Evolutionary conservation across 2,888 invertebrate species (phyloP).

Genomic region (Tortrix viridana): DNA sequence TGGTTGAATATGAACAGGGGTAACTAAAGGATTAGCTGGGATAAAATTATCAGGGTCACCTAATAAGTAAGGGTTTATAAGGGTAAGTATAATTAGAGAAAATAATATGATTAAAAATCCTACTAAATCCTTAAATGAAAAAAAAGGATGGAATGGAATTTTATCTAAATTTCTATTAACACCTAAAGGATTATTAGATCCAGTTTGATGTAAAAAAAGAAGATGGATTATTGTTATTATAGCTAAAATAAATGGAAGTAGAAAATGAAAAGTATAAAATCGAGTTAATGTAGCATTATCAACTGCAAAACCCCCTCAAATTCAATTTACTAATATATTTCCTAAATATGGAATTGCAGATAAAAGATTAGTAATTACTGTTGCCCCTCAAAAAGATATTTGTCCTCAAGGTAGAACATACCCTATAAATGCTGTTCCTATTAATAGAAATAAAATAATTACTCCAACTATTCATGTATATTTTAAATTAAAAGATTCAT

Average conservation of each 20-base stretch:
- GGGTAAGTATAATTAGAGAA: slow-evolving; percentile 77
- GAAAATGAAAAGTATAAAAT: slow-evolving; percentile 90
- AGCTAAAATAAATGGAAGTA: slow-evolving; percentile 87
- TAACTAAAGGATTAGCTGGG: slow-evolving; percentile 87
- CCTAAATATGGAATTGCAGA: slow-evolving; percentile 90
- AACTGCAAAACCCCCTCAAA: slow-evolving; percentile 91
- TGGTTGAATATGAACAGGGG: slow-evolving; percentile 91
- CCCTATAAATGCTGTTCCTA: slow-evolving; percentile 90
- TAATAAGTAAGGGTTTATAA: slow-evolving; percentile 84
- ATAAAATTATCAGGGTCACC: slow-evolving; percentile 90
- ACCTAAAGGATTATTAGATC: slow-evolving; percentile 88
- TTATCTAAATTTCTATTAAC: slow-evolving; percentile 87
- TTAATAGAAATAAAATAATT: slow-evolving; percentile 86
- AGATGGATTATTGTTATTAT: slow-evolving; percentile 86
- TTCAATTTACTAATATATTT: slow-evolving; percentile 85
- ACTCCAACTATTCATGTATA: slow-evolving; percentile 87
- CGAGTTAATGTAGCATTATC: slow-evolving; percentile 90
- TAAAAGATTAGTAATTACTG: slow-evolving; percentile 90
- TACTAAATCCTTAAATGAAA: slow-evolving; percentile 85
- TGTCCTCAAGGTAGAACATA: slow-evolving; percentile 92
- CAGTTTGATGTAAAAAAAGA: slow-evolving; percentile 87
- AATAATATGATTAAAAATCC: slow-evolving; percentile 84
- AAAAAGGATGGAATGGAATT: slow-evolving; percentile 88
- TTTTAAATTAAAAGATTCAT: slow-evolving; percentile 77
- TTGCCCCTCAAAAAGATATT: slow-evolving; percentile 92